Percentiles rank a stretch among this genome's conserved stretches.
phyloP scores from a whole-genome alignment of 2,797 vertebrate species.

The Heterohyrax brucei region DNA sequence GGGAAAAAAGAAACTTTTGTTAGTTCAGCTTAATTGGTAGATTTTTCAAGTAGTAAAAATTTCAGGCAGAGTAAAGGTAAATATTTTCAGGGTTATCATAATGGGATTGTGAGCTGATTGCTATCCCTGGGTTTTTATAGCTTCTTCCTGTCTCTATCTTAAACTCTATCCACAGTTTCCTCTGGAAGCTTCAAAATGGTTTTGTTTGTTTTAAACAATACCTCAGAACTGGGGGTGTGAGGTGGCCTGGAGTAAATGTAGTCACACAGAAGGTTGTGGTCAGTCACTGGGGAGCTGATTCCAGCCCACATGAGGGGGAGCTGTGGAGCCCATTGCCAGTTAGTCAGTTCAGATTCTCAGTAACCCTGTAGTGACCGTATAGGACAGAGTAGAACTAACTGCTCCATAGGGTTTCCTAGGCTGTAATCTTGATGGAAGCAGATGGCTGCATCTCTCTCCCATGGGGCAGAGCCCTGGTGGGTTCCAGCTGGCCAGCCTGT shows the following conservation, averaged over 20 bases:
- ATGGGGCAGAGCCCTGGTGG: too few species aligned
- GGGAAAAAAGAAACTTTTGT: not conserved
- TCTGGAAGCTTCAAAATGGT: not conserved
- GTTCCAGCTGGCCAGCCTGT: too few species aligned
- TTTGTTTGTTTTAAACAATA: constrained; percentile 42
- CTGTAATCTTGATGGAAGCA: too few species aligned
- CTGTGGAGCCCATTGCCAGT: too few species aligned
- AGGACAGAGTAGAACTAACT: too few species aligned
- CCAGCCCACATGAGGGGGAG: too few species aligned
- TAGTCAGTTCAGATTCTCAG: too few species aligned
- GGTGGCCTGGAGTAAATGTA: not conserved
- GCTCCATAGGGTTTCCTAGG: too few species aligned
- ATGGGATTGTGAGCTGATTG: not conserved
- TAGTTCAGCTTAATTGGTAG: constrained; percentile 49
- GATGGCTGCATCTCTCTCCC: too few species aligned
- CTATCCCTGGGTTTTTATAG: constrained; percentile 32
- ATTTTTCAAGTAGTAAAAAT: constrained; percentile 62
- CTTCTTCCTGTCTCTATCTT: not conserved
- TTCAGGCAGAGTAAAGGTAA: constrained; percentile 30
- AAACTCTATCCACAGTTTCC: not conserved
- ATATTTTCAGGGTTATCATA: not conserved
- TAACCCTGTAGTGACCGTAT: too few species aligned
- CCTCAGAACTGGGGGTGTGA: not conserved
- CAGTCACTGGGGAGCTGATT: too few species aligned
- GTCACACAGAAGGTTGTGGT: too few species aligned